Base-by-base conservation (phyloP, 2,113 vertebrate species). In the Antennarius striatus region DNA sequence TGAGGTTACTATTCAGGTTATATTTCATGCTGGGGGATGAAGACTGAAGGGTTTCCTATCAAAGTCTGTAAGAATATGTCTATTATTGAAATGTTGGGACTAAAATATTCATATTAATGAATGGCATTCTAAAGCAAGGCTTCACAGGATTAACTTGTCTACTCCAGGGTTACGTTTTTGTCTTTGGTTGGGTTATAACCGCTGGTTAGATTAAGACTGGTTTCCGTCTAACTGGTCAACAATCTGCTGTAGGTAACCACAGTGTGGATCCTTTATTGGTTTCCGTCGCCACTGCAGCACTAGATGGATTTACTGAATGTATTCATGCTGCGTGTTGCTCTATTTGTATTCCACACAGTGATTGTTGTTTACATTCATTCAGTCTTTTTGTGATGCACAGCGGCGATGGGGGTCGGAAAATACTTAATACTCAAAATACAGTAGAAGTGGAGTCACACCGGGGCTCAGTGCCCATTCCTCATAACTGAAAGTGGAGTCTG, bases 391-490 rank as follows among this genome's bases (percentile, higher is more conserved):
- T 45, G 10, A 17, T 11, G 10, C 49, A 17, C 7, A 43, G 22
- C 9, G 6, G 32, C 32, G 32, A 36, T 36, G 32, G 32, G 22
- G 32, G 5, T 36, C 7, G 32, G 32, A 36, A 30, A 55, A 45
- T 59, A 59, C 10, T 7, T 42, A 28, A 22, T 22, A 22, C 22
- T 22, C 22, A 22, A 22, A 22, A 22, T 17, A 53, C 15, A 47
- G 28, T 30, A 30, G 15, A 45, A 15, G 15, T 36, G 39, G 48
- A 53, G 28, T 45, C n/a, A 55, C 45, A 55, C 54, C n/a, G 7
- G 36, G 58, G 43, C 55, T 70, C 48, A 70, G 54, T 48, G 42
- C 30, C 51, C 62, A 30, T 63, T 14, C 40, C 51, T 55, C 4
- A 49, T 56, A 36, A 71, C 58, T 16, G 29, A 47, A 22, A 29